Evolutionary conservation across 2,888 invertebrate species (phyloP).

Genomic region (Eumerus sabulonum): DNA sequence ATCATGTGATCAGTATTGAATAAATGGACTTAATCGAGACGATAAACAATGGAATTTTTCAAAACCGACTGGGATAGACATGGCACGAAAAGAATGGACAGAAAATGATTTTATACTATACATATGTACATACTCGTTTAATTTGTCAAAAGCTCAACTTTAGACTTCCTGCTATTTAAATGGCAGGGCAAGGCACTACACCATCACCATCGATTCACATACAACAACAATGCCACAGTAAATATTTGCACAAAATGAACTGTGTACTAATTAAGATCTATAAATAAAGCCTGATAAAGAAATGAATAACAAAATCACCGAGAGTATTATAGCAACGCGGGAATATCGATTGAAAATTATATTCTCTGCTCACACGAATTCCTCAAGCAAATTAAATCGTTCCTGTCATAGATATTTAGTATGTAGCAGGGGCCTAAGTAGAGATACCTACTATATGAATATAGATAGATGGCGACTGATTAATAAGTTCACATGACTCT

Average conservation of each 20-base stretch:
- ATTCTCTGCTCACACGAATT: conserved; percentile 52
- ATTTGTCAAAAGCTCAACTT: conserved; percentile 37
- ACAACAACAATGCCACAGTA: conserved; percentile 19
- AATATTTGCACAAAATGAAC: conserved; percentile 56
- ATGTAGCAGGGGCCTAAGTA: neutral
- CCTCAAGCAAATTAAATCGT: conserved; percentile 64
- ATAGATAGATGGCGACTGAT: too few relatives aligned
- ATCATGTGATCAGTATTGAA: conserved; percentile 8
- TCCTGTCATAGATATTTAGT: conserved; percentile 61
- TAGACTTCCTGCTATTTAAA: conserved; percentile 29
- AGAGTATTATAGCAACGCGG: conserved; percentile 34
- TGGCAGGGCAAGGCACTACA: conserved; percentile 17
- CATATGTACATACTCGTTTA: neutral
- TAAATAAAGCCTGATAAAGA: conserved; percentile 67
- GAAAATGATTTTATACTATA: neutral
- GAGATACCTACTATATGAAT: too few relatives aligned
- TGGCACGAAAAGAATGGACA: too few relatives aligned
- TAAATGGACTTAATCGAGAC: neutral
- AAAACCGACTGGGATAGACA: too few relatives aligned
- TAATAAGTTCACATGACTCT: too few relatives aligned
- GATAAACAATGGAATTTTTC: conserved; percentile 29
- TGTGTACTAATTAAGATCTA: conserved; percentile 63
- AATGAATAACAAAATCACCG: conserved; percentile 44
- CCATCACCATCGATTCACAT: conserved; percentile 3
- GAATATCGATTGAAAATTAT: conserved; percentile 63